Evolutionary conservation across 2,797 vertebrate species (phyloP), one percentile per base, ranked within the genome.

Genomic region (Adelosebastes latens): DNA sequence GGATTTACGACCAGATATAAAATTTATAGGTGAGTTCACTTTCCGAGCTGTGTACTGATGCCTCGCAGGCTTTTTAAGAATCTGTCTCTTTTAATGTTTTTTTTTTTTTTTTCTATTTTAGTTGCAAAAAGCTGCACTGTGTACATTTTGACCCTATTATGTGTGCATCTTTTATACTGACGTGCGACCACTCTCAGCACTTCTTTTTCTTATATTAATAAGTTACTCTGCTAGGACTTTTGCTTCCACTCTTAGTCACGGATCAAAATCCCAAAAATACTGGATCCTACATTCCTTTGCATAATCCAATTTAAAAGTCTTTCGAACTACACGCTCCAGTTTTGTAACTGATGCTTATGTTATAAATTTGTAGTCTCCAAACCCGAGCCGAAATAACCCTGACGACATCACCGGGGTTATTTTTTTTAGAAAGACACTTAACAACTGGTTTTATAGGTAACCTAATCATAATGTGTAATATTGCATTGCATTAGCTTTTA

Each of bases 1-100:
- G 98, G 98, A 97, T 99, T 99, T 97, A 99, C 98, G 94, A 99
- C 98, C 96, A 96, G 98, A 97, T 99, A 99, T 97, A 99, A 99
- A 96, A 99, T 99, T 96, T 99, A 99, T 97, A 99, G 98, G 98
- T 99, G 96, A 75, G 97, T 95, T 90, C 79, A 82, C 81, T 89
- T 88, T 88, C 86, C 79, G 36, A 66, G 59, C 63, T 81, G 65
- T 77, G 60, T 73, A 68, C 85, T 83, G 84, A 77, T 81, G 74
- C 71, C 73, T 72, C 65, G 55, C 49, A 3, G 27, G 65, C 74
- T 83, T 87, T 89, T 87, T 77, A 86, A 80, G 68, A 83, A 79
- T 77, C 71, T 32, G 53, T 82, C 73, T 59, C 16, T 79, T 79
- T 86, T 72, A 81, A 80, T 78, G 63, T 9, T 52, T 71, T 84